Evolutionary conservation across 2,888 invertebrate species (phyloP).

Genomic region (Chloromyia formosa): DNA sequence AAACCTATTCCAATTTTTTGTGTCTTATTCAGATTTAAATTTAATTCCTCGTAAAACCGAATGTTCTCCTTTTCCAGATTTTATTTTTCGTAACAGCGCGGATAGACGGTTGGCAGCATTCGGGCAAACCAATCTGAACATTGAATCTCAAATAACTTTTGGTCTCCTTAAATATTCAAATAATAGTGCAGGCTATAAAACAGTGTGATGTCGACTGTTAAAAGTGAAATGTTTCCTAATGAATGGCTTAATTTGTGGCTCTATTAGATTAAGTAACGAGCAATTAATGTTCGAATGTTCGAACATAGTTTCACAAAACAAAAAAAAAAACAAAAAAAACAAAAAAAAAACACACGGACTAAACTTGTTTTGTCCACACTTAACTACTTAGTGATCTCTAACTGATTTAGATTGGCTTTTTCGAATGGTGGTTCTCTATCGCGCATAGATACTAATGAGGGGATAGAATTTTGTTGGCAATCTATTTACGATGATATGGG

Average conservation of each 20-base stretch:
- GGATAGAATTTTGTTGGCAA: no score
- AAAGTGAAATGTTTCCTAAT: constrained; percentile 32
- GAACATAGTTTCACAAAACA: constrained; percentile 6
- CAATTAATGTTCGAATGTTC: constrained; percentile 63
- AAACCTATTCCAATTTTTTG: no score
- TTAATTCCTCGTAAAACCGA: constrained; percentile 26
- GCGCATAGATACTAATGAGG: no score
- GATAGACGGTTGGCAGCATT: neutral
- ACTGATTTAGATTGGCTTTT: constrained; percentile 60
- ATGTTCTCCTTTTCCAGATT: constrained; percentile 20
- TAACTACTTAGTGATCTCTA: constrained; percentile 63
- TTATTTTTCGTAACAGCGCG: neutral
- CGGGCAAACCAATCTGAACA: neutral
- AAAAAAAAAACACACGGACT: no score
- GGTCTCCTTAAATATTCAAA: constrained; percentile 1
- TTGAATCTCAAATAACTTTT: constrained; percentile 31
- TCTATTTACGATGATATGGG: no score
- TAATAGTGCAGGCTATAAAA: constrained; percentile 43
- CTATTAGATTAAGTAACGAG: constrained; percentile 65
- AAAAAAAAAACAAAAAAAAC: neutral
- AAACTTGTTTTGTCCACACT: constrained; percentile 40
- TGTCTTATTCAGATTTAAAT: neutral
- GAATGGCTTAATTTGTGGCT: constrained; percentile 64
- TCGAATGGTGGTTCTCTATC: neutral
- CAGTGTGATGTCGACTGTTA: constrained; percentile 48